Evolutionary conservation across 1,140 invertebrate species (phyloP), one percentile per base, ranked within the genome.

Genomic region (Odontomachus brunneus): DNA sequence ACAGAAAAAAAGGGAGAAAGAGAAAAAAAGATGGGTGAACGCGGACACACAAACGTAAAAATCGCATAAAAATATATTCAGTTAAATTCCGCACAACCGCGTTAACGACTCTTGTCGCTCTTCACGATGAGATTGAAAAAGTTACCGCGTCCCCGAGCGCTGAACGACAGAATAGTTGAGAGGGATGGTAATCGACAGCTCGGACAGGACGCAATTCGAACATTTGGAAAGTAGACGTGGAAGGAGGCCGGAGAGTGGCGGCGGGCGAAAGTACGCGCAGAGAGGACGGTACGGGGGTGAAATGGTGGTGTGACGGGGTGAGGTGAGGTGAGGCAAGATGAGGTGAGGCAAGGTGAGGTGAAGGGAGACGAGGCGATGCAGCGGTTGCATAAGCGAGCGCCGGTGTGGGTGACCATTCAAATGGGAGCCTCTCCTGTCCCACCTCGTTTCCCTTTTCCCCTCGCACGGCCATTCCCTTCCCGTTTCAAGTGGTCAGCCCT

Each of bases 71-170:
- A 80, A 71, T 80, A 49, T 57, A 78, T 69, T 57, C 75, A 19
- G 49, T 59, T 44, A 80, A 80, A 71, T 80, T 80, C 57, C 51
- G 29, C 24, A 22, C 22, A 80, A 48, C 51, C 29, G 44, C 57
- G 75, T 80, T 80, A 80, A 80, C 75, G 51, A 80, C n/a, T 80
- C 33, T 80, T 71, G 65, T 80, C 75, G 65, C 24, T 57, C 51
- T 69, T 57, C 22, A 55, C 75, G 65, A 80, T 71, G 75, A 80
- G 75, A 80, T 80, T 80, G 75, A 80, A 80, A 80, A 80, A 80
- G 75, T 80, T 80, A 71, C 65, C 9, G 65, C 24, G 24, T 71
- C 51, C 65, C 17, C 67, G 65, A 33, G 75, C 63, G 33, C 38
- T 17, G 63, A 78, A 51, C 49, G 75, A 80, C 65, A 69, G 75